Conservation (phyloP, 2,888 invertebrate species). For the Suillia variegata region DNA sequence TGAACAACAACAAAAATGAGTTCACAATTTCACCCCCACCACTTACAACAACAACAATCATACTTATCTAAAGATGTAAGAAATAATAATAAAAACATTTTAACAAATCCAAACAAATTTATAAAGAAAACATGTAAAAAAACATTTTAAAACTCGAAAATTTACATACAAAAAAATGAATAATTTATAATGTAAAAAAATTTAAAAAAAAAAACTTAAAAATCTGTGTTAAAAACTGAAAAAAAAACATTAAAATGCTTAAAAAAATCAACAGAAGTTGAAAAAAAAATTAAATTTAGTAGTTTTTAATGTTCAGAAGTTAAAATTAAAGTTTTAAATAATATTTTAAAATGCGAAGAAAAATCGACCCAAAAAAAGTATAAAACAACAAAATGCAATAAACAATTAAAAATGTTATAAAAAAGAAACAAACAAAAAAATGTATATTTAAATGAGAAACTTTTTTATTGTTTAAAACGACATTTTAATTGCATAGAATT, state of each 20-base stretch:
- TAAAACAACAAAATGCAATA: conserved; percentile 45
- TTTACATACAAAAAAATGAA: too few species aligned
- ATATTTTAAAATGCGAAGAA: conserved; percentile 14
- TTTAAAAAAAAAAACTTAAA: conserved; percentile 11
- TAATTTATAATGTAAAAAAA: conserved; percentile 29
- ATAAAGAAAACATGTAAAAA: conserved; percentile 34
- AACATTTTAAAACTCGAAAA: too few species aligned
- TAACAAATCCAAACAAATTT: conserved; percentile 32
- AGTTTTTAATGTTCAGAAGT: conserved; percentile 48
- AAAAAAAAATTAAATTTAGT: conserved; percentile 36
- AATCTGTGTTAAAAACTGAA: conserved; percentile 13
- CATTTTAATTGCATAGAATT: conserved; percentile 3
- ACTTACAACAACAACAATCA: conserved; percentile 22
- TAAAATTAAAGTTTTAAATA: conserved; percentile 37
- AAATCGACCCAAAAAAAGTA: conserved; percentile 23
- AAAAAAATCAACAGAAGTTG: too few species aligned
- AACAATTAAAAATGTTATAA: conserved; percentile 36
- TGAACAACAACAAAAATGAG: conserved; percentile 23
- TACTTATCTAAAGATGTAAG: conserved; percentile 31
- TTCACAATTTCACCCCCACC: conserved; percentile 14
- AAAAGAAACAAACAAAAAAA: conserved; percentile 4
- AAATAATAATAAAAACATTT: conserved; percentile 23
- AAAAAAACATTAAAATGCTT: conserved; percentile 27
- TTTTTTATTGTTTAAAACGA: not conserved
- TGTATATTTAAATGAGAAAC: conserved; percentile 22